Evolutionary conservation across 2,113 vertebrate genomes (phyloP).

Genomic region (Charina bottae): DNA sequence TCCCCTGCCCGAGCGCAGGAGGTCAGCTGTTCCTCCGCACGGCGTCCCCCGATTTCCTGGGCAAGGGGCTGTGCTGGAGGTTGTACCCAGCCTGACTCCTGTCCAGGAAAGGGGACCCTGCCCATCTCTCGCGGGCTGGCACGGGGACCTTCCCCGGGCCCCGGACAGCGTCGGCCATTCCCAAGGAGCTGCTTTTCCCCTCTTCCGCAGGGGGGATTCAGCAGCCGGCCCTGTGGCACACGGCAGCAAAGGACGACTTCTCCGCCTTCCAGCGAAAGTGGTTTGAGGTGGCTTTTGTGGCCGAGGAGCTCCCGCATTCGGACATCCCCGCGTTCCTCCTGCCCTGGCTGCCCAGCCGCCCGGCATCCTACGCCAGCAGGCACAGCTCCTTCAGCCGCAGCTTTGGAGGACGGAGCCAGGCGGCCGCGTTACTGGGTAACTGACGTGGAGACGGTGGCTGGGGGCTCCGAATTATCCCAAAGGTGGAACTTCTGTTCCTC

Average conservation of each 20-base stretch:
- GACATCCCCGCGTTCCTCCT: conserved; percentile 93
- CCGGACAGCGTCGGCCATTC: rapidly evolving
- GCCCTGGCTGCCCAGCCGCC: conserved; percentile 96
- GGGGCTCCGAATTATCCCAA: neutral
- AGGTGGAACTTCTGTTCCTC: neutral
- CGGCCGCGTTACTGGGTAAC: conserved; percentile 95
- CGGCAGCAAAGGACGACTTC: conserved; percentile 88
- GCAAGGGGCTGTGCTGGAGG: neutral
- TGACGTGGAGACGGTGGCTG: conserved; percentile 46
- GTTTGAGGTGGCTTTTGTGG: conserved; percentile 95
- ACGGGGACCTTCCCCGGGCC: neutral
- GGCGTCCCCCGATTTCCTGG: neutral
- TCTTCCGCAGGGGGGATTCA: conserved; percentile 68
- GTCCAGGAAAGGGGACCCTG: no score
- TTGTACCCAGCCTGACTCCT: neutral
- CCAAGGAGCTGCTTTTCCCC: neutral
- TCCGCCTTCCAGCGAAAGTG: conserved; percentile 95
- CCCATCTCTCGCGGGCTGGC: neutral
- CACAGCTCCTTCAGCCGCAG: conserved; percentile 99
- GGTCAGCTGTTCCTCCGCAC: rapidly evolving
- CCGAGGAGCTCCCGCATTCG: conserved; percentile 89
- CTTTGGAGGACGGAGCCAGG: conserved; percentile 98
- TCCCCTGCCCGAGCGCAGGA: neutral
- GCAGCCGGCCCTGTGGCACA: conserved; percentile 80
- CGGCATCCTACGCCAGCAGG: conserved; percentile 97